Conservation (phyloP, 2,888 invertebrate species). For the Tenthredo mesomela region DNA sequence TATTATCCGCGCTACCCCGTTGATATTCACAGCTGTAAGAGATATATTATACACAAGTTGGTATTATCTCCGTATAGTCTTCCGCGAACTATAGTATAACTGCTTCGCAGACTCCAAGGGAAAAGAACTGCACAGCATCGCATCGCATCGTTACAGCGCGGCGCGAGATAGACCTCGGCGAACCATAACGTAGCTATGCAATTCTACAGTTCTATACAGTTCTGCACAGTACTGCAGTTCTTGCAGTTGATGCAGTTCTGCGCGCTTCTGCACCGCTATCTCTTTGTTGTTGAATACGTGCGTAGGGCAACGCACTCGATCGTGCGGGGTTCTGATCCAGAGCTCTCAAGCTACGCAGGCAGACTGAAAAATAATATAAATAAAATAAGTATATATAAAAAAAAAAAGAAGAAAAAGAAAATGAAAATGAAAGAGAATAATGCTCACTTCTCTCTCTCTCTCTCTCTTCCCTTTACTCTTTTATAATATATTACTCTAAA, state of each 20-base stretch:
- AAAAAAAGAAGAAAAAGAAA: too few species aligned
- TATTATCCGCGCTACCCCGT: not conserved
- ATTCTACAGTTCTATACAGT: not conserved
- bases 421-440: not conserved
- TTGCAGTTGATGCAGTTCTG: too few species aligned
- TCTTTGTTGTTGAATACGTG: conserved; percentile 44
- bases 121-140: not conserved
- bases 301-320: conserved; percentile 48
- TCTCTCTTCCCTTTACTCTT: not conserved
- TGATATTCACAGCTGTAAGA: not conserved
- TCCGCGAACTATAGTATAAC: not conserved
- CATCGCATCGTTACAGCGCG: not conserved
- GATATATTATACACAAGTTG: not conserved
- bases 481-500: not conserved
- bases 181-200: not conserved
- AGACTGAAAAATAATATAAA: conserved; percentile 18
- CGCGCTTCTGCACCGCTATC: conserved; percentile 32
- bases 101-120: too few species aligned
- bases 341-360: not conserved
- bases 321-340: conserved; percentile 18
- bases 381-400: conserved; percentile 32
- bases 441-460: not conserved
- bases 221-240: not conserved
- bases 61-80: not conserved
- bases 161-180: not conserved